phyloP scores from a whole-genome alignment of 1,140 invertebrate species.

The Aphaenogaster floridana region DNA sequence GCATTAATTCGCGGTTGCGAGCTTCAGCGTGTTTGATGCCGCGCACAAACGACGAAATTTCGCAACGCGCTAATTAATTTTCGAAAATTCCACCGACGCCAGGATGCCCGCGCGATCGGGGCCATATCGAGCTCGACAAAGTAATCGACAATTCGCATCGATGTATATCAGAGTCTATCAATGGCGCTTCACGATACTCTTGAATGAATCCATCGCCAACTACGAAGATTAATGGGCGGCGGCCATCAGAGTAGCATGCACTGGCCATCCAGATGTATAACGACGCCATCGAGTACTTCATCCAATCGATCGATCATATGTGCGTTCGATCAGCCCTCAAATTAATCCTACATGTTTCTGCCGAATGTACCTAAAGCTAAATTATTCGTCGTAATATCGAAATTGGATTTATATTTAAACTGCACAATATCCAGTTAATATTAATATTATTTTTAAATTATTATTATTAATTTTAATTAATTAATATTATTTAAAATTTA shows the following conservation, averaged over 20 bases:
- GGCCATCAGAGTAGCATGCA: not conserved
- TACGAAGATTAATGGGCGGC: constrained; percentile 43
- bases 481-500: not conserved
- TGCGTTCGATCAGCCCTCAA: not conserved
- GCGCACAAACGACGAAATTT: not conserved
- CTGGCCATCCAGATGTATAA: not conserved
- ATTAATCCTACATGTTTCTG: constrained; percentile 2
- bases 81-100: not conserved
- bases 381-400: not conserved
- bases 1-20: not conserved
- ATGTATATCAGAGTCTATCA: constrained; percentile 24
- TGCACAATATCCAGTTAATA: not conserved
- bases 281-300: constrained; percentile 1
- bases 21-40: not conserved
- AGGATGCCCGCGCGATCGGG: not conserved
- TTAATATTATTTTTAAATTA: not conserved
- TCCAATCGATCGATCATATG: constrained; percentile 29
- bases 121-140: not conserved
- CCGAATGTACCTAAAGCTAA: not conserved
- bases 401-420: not conserved
- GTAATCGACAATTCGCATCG: not conserved
- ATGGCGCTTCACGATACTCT: constrained; percentile 30
- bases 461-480: no score
- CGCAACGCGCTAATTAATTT: constrained; percentile 4
- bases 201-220: constrained; percentile 40